A percentile compares a stretch with the other conserved stretches of the same genome.
Conservation (phyloP, 2,888 invertebrate species). For the Pheosia tremula region DNA sequence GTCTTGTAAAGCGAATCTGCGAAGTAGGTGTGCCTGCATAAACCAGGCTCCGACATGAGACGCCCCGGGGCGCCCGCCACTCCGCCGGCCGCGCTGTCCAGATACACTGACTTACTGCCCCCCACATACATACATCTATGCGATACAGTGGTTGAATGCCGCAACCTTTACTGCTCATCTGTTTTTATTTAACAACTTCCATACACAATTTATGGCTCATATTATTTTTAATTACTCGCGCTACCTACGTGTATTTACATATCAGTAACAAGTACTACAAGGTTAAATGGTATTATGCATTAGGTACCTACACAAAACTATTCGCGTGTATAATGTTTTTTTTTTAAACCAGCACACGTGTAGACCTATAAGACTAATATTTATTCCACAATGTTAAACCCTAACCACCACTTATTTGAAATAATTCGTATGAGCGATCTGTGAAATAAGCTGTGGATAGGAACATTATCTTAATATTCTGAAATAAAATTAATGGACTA, state of each 20-base stretch:
- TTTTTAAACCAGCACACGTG: too few species aligned
- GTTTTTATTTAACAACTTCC: constrained; percentile 29
- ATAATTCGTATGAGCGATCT: too few species aligned
- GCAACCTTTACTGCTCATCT: constrained; percentile 35
- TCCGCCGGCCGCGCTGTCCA: constrained; percentile 33
- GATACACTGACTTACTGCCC: constrained; percentile 52
- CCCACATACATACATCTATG: constrained; percentile 20
- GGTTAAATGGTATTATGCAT: too few species aligned
- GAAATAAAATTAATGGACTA: too few species aligned
- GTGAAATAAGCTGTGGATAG: too few species aligned
- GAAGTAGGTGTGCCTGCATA: constrained; percentile 59
- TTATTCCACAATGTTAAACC: too few species aligned
- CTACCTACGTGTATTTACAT: neutral
- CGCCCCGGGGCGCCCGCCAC: constrained; percentile 58
- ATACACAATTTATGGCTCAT: constrained; percentile 35
- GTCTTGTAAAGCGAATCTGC: constrained; percentile 59
- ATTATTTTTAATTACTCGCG: constrained; percentile 10
- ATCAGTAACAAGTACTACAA: too few species aligned
- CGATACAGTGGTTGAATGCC: constrained; percentile 26
- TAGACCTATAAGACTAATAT: too few species aligned
- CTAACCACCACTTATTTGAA: too few species aligned
- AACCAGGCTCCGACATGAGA: constrained; percentile 60
- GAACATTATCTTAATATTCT: too few species aligned
- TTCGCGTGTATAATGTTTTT: too few species aligned
- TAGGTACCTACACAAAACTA: too few species aligned